Evolutionary conservation across 2,797 vertebrate genomes (phyloP).

Genomic region (Pagetopsis macropterus): DNA sequence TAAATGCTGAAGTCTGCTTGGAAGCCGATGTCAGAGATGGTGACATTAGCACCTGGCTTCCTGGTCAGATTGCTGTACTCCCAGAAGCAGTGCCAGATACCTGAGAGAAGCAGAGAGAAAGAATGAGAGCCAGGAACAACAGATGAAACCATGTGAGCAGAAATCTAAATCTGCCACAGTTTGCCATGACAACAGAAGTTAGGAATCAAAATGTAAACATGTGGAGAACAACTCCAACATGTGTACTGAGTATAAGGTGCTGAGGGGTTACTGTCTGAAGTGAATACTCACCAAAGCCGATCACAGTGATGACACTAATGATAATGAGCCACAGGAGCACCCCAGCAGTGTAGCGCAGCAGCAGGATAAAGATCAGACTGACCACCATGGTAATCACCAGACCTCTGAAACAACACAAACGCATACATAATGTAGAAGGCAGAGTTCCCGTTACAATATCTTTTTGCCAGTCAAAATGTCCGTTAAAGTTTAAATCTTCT

Average conservation of each 20-base stretch:
- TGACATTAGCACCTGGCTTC: constrained; percentile 84
- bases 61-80: constrained; percentile 85
- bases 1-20: constrained; percentile 91
- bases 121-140: neutral
- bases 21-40: constrained; percentile 90
- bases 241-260: neutral
- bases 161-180: constrained; percentile 1
- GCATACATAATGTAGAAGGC: too few relatives aligned
- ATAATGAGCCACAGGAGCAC: constrained; percentile 93
- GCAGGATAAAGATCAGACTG: constrained; percentile 92
- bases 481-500: too few relatives aligned
- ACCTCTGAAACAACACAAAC: constrained; percentile 81
- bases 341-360: constrained; percentile 91
- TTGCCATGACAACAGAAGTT: constrained; percentile 18
- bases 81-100: constrained; percentile 93
- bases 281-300: constrained; percentile 86
- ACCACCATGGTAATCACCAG: constrained; percentile 91
- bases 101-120: constrained; percentile 70
- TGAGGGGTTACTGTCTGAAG: neutral
- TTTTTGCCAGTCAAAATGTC: too few relatives aligned
- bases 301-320: constrained; percentile 86
- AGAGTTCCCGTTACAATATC: too few relatives aligned
- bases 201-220: constrained; percentile 7
- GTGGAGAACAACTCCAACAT: constrained; percentile 6
- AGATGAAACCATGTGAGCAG: neutral